Evolutionary conservation across 2,888 invertebrate genomes (phyloP).

Genomic region (Drosophila colorata): DNA sequence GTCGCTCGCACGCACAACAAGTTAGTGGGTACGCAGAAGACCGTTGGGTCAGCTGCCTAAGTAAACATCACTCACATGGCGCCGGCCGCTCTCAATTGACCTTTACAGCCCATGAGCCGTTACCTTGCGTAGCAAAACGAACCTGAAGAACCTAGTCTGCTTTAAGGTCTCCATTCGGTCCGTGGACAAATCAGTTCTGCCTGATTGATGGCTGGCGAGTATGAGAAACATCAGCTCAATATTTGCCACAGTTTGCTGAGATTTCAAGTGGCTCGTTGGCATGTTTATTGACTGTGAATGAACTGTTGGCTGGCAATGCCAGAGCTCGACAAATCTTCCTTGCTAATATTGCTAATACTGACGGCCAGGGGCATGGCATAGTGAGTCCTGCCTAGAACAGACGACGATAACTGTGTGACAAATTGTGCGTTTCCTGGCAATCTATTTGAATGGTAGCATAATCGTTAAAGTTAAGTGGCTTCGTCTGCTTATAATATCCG

Average conservation of each 20-base stretch:
- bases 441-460: slow-evolving; percentile 57
- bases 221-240: slow-evolving; percentile 2
- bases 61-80: slow-evolving; percentile 56
- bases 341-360: slow-evolving; percentile 26
- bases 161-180: slow-evolving; percentile 15
- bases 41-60: slow-evolving; percentile 60
- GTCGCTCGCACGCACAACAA: slow-evolving; percentile 67
- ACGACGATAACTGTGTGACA: slow-evolving; percentile 30
- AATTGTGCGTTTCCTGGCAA: slow-evolving; percentile 44
- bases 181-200: slow-evolving; percentile 34
- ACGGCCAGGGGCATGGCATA: not conserved
- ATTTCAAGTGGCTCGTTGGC: slow-evolving; percentile 36
- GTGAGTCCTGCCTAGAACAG: too few species aligned
- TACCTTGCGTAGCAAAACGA: slow-evolving; percentile 53
- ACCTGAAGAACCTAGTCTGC: slow-evolving; percentile 13
- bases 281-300: slow-evolving; percentile 57
- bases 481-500: slow-evolving; percentile 16
- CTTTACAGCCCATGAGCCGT: slow-evolving; percentile 58
- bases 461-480: slow-evolving; percentile 58
- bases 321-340: slow-evolving; percentile 23
- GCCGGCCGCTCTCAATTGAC: slow-evolving; percentile 63
- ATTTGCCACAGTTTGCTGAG: slow-evolving; percentile 36
- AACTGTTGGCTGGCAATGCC: slow-evolving; percentile 23
- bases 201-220: slow-evolving; percentile 50
- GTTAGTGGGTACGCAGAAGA: slow-evolving; percentile 16